Base-by-base conservation (phyloP, 2,113 vertebrate genomes). In the Rallus limicola region DNA sequence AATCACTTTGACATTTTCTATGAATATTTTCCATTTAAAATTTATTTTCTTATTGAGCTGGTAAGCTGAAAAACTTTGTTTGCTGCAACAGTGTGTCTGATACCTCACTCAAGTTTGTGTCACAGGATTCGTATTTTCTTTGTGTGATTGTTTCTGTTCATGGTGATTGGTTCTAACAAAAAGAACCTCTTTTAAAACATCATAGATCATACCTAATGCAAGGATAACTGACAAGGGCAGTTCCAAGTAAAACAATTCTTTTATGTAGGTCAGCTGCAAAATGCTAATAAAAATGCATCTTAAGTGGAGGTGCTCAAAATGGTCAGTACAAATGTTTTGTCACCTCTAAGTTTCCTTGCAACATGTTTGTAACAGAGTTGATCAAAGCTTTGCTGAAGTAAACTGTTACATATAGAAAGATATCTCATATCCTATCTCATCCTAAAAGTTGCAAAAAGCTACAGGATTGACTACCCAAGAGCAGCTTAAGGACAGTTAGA, bases 191-290 rank as follows among this genome's bases (percentile, higher is more conserved):
- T 91, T 67, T 55, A 72, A 75, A 87, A 46, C 63, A 21, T 65
- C 9, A 12, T 8, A 63, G 71, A 24, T 83, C 15, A 20, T 79
- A 75, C 78, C 44, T 93, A 86, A 83, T 52, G 38, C 63, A 88
- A 82, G 52, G 70, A 69, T 82, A 91, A 67, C 74, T 80, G 88
- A 74, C 1, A 11, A 59, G n/a, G 44, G 33, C 53, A 62, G 88
- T 94, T 96, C 90, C 83, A 90, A 86, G 56, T 71, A 92, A 93
- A 97, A 93, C 74, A 86, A 26, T 87, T 85, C 20, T 75, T 92
- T 78, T 94, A 86, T 85, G 74, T 93, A 89, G 80, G 93, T 94
- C 93, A 95, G 36, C 81, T 89, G 83, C 36, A 67, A 84, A 87
- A 85, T 58, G 36, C n/a, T 91, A 79, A 81, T 80, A 69, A 94